Percentiles rank a stretch among this genome's conserved stretches.
phyloP scores from a whole-genome alignment of 2,113 vertebrate genomes.

The Nothocercus nigrocapillus region DNA sequence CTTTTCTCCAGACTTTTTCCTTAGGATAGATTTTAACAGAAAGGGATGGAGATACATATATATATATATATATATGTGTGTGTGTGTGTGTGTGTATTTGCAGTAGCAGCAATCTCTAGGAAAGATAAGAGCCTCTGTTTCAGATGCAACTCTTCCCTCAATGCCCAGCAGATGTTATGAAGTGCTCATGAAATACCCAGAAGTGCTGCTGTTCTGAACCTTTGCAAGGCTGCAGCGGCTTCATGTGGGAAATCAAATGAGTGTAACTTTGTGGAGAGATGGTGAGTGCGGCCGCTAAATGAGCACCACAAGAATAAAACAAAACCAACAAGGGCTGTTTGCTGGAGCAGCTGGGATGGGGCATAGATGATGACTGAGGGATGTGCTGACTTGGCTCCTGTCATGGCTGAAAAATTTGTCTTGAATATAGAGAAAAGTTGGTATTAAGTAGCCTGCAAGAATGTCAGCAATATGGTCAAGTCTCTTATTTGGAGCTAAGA shows the following conservation, averaged over 20 bases:
- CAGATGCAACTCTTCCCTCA: neutral
- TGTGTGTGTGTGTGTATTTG: neutral
- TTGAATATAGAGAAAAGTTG: neutral
- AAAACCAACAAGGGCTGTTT: neutral
- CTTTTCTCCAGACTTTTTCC: neutral
- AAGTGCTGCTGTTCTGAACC: constrained; percentile 56
- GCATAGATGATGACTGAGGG: neutral
- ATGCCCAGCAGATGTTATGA: constrained; percentile 46
- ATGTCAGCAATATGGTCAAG: neutral
- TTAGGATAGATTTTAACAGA: neutral
- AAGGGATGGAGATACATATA: neutral
- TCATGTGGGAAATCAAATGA: constrained; percentile 56
- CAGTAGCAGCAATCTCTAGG: neutral
- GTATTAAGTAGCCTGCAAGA: neutral
- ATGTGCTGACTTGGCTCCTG: neutral
- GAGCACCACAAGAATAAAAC: constrained; percentile 40
- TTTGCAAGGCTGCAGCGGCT: constrained; percentile 50
- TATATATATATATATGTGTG: no score
- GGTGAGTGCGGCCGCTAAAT: constrained; percentile 14
- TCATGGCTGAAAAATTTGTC: neutral
- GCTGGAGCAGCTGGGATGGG: neutral
- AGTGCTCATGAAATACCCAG: neutral
- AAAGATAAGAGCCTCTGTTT: neutral
- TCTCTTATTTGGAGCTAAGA: neutral
- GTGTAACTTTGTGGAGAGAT: constrained; percentile 42